A percentile compares a stretch with the other conserved stretches of the same genome.
Evolutionary conservation across 2,113 vertebrate genomes (phyloP).

Genomic region (Xenopus tropicalis): UCB_Xtro_10.0 CM004445.2:115359001-115359500

Average conservation of each 20-base stretch:
- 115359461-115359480: too few relatives aligned
- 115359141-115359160: conserved; percentile 78
- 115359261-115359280: conserved; percentile 55
- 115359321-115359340: not conserved
- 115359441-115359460: too few relatives aligned
- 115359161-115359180: conserved; percentile 83
- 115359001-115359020: too few relatives aligned
- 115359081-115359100: conserved; percentile 82
- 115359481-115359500: too few relatives aligned
- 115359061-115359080: conserved; percentile 96
- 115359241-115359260: conserved; percentile 87
- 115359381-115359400: too few relatives aligned
- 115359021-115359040: too few relatives aligned
- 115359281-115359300: not conserved
- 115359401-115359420: too few relatives aligned
- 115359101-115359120: conserved; percentile 78
- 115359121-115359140: conserved; percentile 78
- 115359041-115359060: conserved; percentile 71
- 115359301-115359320: not conserved
- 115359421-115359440: too few relatives aligned
- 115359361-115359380: too few relatives aligned
- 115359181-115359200: conserved; percentile 82
- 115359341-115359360: too few relatives aligned
- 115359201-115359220: conserved; percentile 83
- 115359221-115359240: conserved; percentile 84